Evolutionary conservation across 2,888 invertebrate species (phyloP).

Genomic region (Chymomyza amoena): DNA sequence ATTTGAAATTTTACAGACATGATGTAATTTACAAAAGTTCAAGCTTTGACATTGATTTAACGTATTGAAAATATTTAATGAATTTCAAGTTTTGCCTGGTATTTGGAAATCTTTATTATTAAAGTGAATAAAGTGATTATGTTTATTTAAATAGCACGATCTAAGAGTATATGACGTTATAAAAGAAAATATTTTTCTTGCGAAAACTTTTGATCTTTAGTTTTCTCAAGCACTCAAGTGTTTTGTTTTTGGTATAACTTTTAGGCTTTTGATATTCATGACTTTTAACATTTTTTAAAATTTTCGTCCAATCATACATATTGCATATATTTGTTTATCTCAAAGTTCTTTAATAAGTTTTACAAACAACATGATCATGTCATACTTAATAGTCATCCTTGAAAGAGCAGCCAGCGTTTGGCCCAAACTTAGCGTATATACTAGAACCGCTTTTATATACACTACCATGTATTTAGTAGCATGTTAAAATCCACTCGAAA

Average conservation of each 20-base stretch:
- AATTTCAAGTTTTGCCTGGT: too few relatives aligned
- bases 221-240: neutral
- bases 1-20: too few relatives aligned
- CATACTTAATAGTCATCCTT: neutral
- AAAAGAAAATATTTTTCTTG: neutral
- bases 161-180: neutral
- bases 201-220: neutral
- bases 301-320: neutral
- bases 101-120: too few relatives aligned
- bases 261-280: neutral
- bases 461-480: neutral
- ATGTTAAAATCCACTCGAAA: slow-evolving; percentile 42
- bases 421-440: neutral
- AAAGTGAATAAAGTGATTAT: too few relatives aligned
- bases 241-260: neutral
- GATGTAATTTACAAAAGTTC: too few relatives aligned
- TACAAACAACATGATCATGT: neutral
- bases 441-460: neutral
- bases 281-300: neutral
- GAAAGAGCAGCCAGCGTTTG: neutral
- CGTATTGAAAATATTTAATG: too few relatives aligned
- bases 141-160: too few relatives aligned
- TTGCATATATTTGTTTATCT: neutral
- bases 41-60: too few relatives aligned
- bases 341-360: neutral